phyloP scores from a whole-genome alignment of 2,888 invertebrate species.

The Aproaerema taeniolella region DNA sequence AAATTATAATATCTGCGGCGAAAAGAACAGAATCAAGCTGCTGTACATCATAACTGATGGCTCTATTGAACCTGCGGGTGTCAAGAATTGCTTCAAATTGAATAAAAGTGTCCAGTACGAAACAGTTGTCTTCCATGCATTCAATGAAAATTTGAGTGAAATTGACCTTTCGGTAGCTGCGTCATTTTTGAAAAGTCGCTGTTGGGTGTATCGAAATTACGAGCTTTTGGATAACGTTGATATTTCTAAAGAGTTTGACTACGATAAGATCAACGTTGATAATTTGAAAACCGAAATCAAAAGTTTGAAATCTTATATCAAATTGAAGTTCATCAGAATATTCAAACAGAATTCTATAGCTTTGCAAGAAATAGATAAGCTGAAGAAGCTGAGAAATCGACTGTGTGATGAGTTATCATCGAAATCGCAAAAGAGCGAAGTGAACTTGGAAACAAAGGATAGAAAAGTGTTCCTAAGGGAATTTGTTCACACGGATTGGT shows the following conservation, averaged over 20 bases:
- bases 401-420: slow-evolving; percentile 24
- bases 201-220: slow-evolving; percentile 29
- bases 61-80: slow-evolving; percentile 11
- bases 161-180: slow-evolving; percentile 31
- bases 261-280: slow-evolving; percentile 27
- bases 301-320: slow-evolving; percentile 34
- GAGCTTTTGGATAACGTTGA: slow-evolving; percentile 26
- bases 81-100: slow-evolving; percentile 21
- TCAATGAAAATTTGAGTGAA: slow-evolving; percentile 12
- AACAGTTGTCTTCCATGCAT: slow-evolving; percentile 30
- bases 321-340: slow-evolving; percentile 30
- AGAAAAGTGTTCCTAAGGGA: slow-evolving; percentile 23
- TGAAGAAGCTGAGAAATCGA: slow-evolving; percentile 28
- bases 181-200: slow-evolving; percentile 28
- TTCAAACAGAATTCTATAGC: slow-evolving; percentile 19
- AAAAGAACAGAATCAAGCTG: slow-evolving; percentile 26
- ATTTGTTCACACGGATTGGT: slow-evolving; percentile 29
- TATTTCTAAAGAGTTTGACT: slow-evolving; percentile 33
- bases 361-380: slow-evolving; percentile 31
- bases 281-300: slow-evolving; percentile 32
- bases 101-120: slow-evolving; percentile 31
- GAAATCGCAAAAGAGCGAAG: neutral
- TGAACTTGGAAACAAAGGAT: slow-evolving; percentile 25
- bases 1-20: slow-evolving; percentile 11
- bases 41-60: slow-evolving; percentile 36